Base-by-base conservation (phyloP, 2,888 invertebrate genomes). In the Neoscelio sp. region DNA sequence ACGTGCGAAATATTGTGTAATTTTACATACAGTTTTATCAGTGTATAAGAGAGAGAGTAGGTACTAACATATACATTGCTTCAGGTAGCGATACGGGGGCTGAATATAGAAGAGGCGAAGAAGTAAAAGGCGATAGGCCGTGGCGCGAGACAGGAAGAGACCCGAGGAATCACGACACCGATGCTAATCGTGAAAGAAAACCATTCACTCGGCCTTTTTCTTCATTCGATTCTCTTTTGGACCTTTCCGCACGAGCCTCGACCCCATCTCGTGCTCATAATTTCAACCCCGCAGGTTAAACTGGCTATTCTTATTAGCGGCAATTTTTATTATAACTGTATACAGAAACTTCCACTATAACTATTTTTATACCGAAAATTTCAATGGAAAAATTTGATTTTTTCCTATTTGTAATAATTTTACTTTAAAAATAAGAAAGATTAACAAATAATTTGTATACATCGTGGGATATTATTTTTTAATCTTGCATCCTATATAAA, bases 91-190 rank as follows among this genome's bases (percentile, higher is more conserved):
- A 74, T 75, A 84, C 80, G 76, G 76, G 73, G 77, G 78, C 65
- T 83, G 82, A 80, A 85, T 84, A 84, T 80, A 80, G 81, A 85
- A 79, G 82, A 83, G 80, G 80, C 77, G 52, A 81, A 79, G 79
- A 78, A 80, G 79, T 82, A 85, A 82, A 84, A 82, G 80, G 80
- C 70, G 78, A 82, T 82, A 82, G 78, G 70, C 74, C 65, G 68
- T 68, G 76, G 68, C 65, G 81, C 75, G 81, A 78, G 77, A 76
- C 68, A 78, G 79, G 78, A 78, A 77, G 80, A 64, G 78, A 78
- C 30, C 75, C 80, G 58, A 80, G 82, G 82, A 79, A 71, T 67
- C 80, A 71, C 83, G 82, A 79, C 81, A 80, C 81, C 67, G 81
- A 79, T 81, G 77, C 78, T 85, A 84, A 85, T 85, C 82, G 77